Conservation (phyloP, 2,888 invertebrate species). For the Lasioglossum vierecki region DNA sequence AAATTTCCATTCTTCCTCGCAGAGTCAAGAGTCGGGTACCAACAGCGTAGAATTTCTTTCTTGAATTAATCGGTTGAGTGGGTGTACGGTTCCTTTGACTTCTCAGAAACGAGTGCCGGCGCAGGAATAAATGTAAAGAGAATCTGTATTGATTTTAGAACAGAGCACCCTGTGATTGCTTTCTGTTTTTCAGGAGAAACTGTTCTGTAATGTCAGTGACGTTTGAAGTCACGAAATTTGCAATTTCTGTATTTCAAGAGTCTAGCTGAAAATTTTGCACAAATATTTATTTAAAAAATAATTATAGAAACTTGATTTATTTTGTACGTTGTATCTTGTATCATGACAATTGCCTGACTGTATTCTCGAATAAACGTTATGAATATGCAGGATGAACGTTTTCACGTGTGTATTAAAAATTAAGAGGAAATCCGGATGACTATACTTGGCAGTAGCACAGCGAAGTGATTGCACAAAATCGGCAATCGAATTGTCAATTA, state of each 20-base stretch:
- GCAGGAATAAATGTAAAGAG: not conserved
- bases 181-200: not conserved
- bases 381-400: no score
- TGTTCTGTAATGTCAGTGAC: not conserved
- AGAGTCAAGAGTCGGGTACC: not conserved
- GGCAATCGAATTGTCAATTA: not conserved
- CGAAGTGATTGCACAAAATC: not conserved
- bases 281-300: no score
- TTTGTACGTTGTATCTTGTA: no score
- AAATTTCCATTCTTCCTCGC: not conserved
- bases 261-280: not conserved
- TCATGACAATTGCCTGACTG: no score
- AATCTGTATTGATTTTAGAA: not conserved
- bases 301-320: no score
- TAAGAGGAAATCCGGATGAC: not conserved
- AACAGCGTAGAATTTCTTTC: not conserved
- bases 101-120: not conserved
- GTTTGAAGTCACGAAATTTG: no score
- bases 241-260: not conserved
- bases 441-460: not conserved
- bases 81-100: not conserved
- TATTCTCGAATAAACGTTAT: no score
- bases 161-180: not conserved
- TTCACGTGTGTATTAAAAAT: not conserved
- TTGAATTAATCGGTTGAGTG: not conserved